Evolutionary conservation across 2,888 invertebrate genomes (phyloP), one percentile per base, ranked within the genome.

Genomic region (Platypus cylindrus): DNA sequence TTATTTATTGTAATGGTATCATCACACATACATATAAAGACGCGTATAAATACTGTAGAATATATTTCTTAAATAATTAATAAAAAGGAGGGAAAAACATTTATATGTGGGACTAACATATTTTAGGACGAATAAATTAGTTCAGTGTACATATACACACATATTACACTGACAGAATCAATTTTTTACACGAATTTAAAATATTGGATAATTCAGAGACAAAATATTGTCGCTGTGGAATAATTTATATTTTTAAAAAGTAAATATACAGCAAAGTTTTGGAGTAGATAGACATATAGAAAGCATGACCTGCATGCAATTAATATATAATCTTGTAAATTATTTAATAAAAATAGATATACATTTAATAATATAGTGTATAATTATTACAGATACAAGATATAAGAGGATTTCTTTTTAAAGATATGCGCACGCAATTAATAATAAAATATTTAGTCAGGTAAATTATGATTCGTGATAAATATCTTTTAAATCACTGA

Each of bases 231-330:
- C n/a, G n/a, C n/a, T n/a, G n/a, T n/a, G n/a, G n/a, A n/a, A n/a
- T n/a, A n/a, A n/a, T n/a, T n/a, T n/a, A n/a, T n/a, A n/a, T n/a
- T n/a, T n/a, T n/a, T n/a, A n/a, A n/a, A n/a, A n/a, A n/a, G n/a
- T n/a, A n/a, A n/a, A n/a, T n/a, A n/a, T n/a, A n/a, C n/a, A n/a
- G n/a, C n/a, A n/a, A n/a, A n/a, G n/a, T n/a, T n/a, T n/a, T n/a
- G n/a, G n/a, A n/a, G n/a, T n/a, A 34, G 37, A 34, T 37, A 41
- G 34, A 39, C 37, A 37, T 22, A 30, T 27, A 28, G 25, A 31
- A 4, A 50, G 56, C 57, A 56, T 55, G 59, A 34, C 59, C 58
- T 54, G 59, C 58, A 54, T 56, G 58, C 56, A 53, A 30, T 38
- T 14, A 18, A 18, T 16, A 17, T 25, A 35, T 33, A 38, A 36